These are phyloP conservation scores for Phalacrocorax aristotelis DNA, from an alignment of 2,113 vertebrate genomes.

Conservation along the genomic window DNA sequence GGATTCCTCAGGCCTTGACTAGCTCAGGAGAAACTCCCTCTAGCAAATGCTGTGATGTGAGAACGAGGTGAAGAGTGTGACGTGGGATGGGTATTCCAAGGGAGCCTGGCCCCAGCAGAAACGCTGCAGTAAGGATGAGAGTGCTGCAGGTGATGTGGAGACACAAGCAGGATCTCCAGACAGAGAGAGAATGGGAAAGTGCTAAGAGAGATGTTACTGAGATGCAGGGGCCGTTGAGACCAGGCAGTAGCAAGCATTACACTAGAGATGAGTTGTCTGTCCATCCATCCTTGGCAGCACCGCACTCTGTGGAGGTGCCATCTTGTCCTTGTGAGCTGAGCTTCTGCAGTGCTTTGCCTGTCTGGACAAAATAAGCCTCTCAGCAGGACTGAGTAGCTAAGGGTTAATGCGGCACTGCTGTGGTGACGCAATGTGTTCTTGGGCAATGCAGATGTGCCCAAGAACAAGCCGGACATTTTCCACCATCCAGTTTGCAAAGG, in stretches of 20 bases:
- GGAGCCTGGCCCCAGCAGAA: background rate
- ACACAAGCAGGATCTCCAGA: background rate
- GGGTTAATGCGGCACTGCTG: background rate
- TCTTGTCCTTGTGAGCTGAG: background rate
- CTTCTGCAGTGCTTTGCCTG: background rate
- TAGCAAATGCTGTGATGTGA: background rate
- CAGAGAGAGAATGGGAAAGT: background rate
- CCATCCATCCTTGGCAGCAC: background rate
- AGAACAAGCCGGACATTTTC: background rate
- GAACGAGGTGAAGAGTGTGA: background rate
- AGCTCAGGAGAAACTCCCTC: background rate
- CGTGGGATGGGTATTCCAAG: background rate
- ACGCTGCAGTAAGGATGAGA: fast-evolving
- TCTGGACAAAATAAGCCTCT: background rate
- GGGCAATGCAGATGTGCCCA: background rate
- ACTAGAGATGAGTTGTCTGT: background rate
- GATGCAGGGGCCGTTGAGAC: background rate
- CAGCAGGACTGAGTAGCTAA: background rate
- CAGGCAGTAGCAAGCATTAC: background rate
- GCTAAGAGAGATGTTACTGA: background rate
- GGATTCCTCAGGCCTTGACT: background rate
- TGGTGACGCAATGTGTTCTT: background rate
- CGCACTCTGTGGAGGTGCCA: background rate
- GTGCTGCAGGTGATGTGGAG: background rate
- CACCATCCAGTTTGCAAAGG: background rate